These are phyloP conservation scores for Gymnarchus niloticus DNA, from an alignment of 2,113 vertebrate genomes.

Conservation along the genomic window DNA sequence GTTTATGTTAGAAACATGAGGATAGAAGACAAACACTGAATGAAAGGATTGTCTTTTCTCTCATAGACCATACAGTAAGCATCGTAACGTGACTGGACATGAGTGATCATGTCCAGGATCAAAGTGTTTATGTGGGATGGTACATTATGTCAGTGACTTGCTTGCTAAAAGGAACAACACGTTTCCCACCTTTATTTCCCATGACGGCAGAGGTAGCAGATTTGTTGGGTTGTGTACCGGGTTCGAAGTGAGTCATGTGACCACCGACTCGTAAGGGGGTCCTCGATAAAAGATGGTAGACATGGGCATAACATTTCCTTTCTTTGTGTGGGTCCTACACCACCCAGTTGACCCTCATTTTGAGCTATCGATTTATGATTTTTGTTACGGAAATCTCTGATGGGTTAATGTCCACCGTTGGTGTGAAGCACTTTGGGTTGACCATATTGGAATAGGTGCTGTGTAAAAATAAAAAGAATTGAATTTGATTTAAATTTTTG, in stretches of 20 bases:
- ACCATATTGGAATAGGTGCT: not conserved
- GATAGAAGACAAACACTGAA: not conserved
- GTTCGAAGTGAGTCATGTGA: too few relatives aligned
- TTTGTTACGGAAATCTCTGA: too few relatives aligned
- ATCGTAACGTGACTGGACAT: not conserved
- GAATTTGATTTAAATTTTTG: not conserved
- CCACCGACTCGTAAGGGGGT: not conserved
- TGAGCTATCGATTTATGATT: not conserved
- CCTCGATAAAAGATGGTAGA: too few relatives aligned
- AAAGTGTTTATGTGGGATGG: not conserved
- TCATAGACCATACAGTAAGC: not conserved
- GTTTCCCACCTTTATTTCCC: not conserved
- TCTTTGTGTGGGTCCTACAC: not conserved
- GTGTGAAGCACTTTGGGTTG: not conserved
- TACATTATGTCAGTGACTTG: not conserved
- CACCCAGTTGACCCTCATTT: not conserved
- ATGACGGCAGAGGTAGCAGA: not conserved
- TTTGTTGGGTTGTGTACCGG: not conserved
- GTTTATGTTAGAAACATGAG: not conserved
- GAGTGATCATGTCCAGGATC: not conserved
- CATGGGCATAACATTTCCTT: not conserved
- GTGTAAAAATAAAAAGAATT: not conserved
- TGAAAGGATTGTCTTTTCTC: not conserved
- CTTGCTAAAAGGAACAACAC: too few relatives aligned
- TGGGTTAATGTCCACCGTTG: too few relatives aligned